Evolutionary conservation across 2,888 invertebrate species (phyloP).

Genomic region (Spisula solida): DNA sequence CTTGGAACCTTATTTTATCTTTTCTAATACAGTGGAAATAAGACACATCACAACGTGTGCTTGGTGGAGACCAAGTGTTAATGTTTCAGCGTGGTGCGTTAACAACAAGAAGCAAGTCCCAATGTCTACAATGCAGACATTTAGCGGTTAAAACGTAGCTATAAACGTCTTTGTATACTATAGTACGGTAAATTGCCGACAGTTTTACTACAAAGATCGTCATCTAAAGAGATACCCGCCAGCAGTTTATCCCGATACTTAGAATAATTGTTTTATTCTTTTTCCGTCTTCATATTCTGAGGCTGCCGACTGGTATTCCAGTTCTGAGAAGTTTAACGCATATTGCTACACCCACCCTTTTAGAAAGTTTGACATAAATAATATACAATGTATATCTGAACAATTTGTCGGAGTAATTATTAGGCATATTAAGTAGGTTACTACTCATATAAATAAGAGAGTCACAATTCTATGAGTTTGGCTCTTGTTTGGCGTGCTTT

Average conservation of each 20-base stretch:
- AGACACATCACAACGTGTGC: not conserved
- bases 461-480: too few relatives aligned
- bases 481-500: too few relatives aligned
- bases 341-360: not conserved
- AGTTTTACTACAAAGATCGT: conserved; percentile 24
- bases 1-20: not conserved
- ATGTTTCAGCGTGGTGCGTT: conserved; percentile 15
- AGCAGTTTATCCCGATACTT: conserved; percentile 25
- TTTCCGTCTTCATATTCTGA: not conserved
- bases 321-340: not conserved
- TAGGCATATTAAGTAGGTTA: too few relatives aligned
- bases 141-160: not conserved
- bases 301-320: not conserved
- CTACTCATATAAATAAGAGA: too few relatives aligned
- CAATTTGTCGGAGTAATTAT: not conserved
- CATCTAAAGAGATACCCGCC: not conserved
- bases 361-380: not conserved
- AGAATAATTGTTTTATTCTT: conserved; percentile 21
- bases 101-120: conserved; percentile 7
- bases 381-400: not conserved
- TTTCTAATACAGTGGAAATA: conserved; percentile 13
- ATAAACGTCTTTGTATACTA: not conserved
- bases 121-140: conserved; percentile 31
- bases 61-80: conserved; percentile 6
- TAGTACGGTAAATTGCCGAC: not conserved